A percentile compares a stretch with the other conserved stretches of the same genome.
Evolutionary conservation across 92 coral and sea anemone genomes (phyloP).

Genomic region (Anthopleura xanthogrammica): DNA sequence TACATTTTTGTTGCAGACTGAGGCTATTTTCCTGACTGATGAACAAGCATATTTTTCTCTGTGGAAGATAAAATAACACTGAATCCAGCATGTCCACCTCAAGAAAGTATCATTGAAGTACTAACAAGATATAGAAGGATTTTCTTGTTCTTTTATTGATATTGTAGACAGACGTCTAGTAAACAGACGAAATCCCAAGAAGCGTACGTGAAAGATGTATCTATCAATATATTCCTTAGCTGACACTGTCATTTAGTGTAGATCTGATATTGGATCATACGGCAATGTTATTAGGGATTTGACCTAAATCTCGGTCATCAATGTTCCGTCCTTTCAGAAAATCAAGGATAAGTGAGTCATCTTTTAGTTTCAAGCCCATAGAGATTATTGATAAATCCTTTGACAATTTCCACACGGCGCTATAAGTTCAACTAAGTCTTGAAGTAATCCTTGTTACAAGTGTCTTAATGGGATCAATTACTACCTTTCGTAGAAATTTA

Average conservation of each 20-base stretch:
- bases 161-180: background rate
- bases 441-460: background rate
- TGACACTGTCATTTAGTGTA: background rate
- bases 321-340: background rate
- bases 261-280: background rate
- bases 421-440: background rate
- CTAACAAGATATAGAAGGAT: background rate
- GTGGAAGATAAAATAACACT: background rate
- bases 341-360: background rate
- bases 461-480: slow-evolving; percentile 1
- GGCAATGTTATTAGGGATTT: background rate
- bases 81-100: background rate
- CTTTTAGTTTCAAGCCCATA: background rate
- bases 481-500: background rate
- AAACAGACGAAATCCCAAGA: background rate
- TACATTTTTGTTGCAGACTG: background rate
- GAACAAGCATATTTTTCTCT: background rate
- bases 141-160: background rate
- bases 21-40: too few relatives aligned
- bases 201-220: background rate
- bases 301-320: slow-evolving; percentile 1
- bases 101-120: background rate
- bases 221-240: background rate
- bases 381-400: background rate
- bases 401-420: background rate